phyloP scores from a whole-genome alignment of 2,113 vertebrate species.

The Psilopogon haemacephalus region DNA sequence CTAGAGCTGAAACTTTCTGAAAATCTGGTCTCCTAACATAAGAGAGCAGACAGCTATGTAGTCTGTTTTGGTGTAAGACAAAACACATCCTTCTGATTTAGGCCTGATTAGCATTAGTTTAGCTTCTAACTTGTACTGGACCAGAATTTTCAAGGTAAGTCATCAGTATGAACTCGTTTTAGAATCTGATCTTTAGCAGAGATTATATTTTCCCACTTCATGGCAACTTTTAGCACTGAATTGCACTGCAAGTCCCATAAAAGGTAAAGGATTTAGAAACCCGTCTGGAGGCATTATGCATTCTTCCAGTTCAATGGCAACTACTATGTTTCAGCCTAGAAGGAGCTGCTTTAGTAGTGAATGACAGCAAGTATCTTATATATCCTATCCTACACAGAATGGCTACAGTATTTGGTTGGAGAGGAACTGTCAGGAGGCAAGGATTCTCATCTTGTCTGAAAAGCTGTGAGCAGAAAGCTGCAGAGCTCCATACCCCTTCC shows the following conservation, averaged over 20 bases:
- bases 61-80: neutral
- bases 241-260: neutral
- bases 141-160: neutral
- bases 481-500: neutral
- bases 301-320: neutral
- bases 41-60: neutral
- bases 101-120: neutral
- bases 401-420: neutral
- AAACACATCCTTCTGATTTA: neutral
- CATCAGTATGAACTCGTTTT: neutral
- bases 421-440: neutral
- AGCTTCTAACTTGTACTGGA: neutral
- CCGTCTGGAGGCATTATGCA: neutral
- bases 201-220: neutral
- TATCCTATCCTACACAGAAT: neutral
- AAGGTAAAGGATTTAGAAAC: neutral
- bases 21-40: neutral
- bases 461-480: neutral
- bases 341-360: neutral
- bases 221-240: neutral
- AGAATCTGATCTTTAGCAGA: neutral
- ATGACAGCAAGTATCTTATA: neutral
- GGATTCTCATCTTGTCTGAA: rapidly evolving
- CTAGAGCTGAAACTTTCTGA: neutral
- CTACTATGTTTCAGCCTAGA: neutral